Percentiles rank a stretch among this genome's conserved stretches.
These are phyloP conservation scores for Rhynchopsitta pachyrhyncha DNA, from an alignment of 2,113 vertebrate genomes.

Conservation along the genomic window DNA sequence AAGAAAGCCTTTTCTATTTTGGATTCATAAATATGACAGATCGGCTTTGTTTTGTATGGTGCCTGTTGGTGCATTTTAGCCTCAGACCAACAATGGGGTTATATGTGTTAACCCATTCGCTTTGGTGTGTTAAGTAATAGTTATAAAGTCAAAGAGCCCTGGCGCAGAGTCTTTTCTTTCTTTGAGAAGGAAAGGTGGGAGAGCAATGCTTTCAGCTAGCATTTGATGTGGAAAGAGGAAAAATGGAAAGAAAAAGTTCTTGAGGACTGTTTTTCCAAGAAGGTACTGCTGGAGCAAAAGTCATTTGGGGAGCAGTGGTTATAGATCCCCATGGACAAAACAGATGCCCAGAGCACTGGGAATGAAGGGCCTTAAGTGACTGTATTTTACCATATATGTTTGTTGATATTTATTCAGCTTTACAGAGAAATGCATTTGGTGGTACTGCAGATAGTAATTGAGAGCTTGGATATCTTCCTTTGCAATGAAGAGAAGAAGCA, in stretches of 20 bases:
- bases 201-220: not conserved
- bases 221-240: not conserved
- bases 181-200: not conserved
- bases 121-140: not conserved
- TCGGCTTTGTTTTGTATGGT: not conserved
- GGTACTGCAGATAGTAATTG: not conserved
- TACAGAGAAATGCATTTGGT: not conserved
- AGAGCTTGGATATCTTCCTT: not conserved
- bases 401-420: not conserved
- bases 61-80: slow-evolving; percentile 15
- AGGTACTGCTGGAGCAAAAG: not conserved
- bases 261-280: not conserved
- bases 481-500: not conserved
- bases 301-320: not conserved
- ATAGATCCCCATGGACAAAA: not conserved
- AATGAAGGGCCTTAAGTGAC: not conserved
- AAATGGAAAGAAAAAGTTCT: not conserved
- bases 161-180: not conserved
- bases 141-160: not conserved
- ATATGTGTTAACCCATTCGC: not conserved
- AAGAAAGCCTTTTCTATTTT: not conserved
- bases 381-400: not conserved
- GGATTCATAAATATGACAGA: not conserved
- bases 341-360: not conserved
- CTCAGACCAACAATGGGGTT: not conserved